A percentile compares a stretch with the other conserved stretches of the same genome.
Conservation (phyloP, 2,113 vertebrate species). For the Puma concolor region DNA sequence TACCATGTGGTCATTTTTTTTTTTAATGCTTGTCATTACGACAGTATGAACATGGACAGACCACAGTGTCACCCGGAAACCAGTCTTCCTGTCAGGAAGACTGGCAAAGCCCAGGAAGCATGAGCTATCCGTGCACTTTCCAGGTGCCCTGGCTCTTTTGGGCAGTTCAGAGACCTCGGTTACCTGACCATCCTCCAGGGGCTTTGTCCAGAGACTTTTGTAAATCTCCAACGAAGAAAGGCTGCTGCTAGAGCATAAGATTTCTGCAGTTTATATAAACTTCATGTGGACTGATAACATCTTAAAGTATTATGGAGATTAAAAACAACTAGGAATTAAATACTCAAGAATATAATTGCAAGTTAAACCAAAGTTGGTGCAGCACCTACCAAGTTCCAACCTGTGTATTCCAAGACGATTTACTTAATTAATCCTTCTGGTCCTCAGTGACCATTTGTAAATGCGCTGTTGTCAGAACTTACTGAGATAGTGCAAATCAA, state of each 20-base stretch:
- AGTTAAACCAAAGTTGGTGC: neutral
- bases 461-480: neutral
- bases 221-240: neutral
- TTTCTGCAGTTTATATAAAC: neutral
- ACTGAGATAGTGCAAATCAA: neutral
- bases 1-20: neutral
- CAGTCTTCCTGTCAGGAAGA: neutral
- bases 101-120: neutral
- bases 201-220: neutral
- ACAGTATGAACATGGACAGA: slow-evolving; percentile 1
- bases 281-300: neutral
- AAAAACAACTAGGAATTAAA: slow-evolving; percentile 18
- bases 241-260: neutral
- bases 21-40: neutral
- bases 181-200: neutral
- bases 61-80: neutral
- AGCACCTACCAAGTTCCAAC: neutral
- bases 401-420: neutral
- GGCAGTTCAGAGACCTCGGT: neutral
- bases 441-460: neutral
- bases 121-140: too few relatives aligned
- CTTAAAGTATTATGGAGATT: neutral
- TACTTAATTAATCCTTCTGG: neutral
- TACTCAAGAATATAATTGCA: neutral
- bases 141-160: neutral